Percentiles rank a stretch among this genome's conserved stretches.
These are phyloP conservation scores for Amphiura filiformis DNA, from an alignment of 35 echinoderm and acorn worm species.

Conservation along the genomic window DNA sequence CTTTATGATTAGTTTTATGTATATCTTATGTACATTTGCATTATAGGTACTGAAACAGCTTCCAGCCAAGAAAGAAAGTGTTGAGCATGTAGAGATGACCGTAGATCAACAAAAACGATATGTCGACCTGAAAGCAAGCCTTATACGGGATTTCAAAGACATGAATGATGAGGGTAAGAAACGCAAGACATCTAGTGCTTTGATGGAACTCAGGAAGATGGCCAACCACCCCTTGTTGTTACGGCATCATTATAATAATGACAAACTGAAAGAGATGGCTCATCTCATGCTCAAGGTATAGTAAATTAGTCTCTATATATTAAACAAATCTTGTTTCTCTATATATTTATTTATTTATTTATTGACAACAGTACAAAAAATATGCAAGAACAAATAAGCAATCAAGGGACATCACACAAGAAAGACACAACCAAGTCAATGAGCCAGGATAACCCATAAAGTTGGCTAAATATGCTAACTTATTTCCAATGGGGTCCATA, in stretches of 20 bases:
- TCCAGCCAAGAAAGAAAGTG: constrained; percentile 59
- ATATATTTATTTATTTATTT: no score
- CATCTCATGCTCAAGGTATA: constrained; percentile 93
- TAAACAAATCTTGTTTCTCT: no score
- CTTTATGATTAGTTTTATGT: no score
- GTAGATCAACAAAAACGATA: constrained; percentile 51
- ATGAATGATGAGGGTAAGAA: not conserved
- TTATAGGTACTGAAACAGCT: constrained; percentile 80
- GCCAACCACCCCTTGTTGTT: constrained; percentile 87
- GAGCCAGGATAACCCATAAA: no score
- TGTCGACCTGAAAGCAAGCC: constrained; percentile 34
- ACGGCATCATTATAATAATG: constrained; percentile 59
- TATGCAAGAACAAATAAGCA: no score
- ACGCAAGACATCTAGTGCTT: constrained; percentile 51
- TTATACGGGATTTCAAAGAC: constrained; percentile 29
- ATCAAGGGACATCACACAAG: no score
- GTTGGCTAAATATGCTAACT: no score
- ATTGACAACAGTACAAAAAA: no score
- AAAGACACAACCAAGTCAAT: no score
- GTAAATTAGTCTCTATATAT: no score
- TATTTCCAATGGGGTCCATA: no score
- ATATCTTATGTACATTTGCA: no score
- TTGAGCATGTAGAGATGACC: constrained; percentile 64
- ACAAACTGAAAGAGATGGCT: constrained; percentile 83
- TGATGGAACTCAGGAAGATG: constrained; percentile 91